Evolutionary conservation across 37 sponge, comb jelly and placozoan genomes (phyloP).

Genomic region (Aplysina aerophoba): DNA sequence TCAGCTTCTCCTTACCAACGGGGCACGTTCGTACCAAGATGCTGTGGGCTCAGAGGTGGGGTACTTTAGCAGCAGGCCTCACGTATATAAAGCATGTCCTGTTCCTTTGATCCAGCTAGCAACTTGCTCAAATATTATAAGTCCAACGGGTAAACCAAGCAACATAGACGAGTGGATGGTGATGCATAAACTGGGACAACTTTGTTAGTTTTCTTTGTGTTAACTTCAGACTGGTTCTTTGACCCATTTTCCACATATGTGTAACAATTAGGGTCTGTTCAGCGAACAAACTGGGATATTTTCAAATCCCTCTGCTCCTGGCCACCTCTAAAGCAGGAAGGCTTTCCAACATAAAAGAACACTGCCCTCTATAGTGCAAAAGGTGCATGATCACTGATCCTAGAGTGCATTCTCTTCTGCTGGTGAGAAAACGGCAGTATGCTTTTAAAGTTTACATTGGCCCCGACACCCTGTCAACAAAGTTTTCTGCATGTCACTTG

Average conservation of each 20-base stretch:
- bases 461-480: background rate
- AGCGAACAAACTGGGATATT: background rate
- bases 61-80: too few relatives aligned
- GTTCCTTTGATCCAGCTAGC: too few relatives aligned
- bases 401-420: too few relatives aligned
- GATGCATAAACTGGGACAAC: slow-evolving; percentile 20
- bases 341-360: slow-evolving; percentile 17
- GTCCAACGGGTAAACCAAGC: background rate
- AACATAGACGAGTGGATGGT: background rate
- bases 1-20: too few relatives aligned
- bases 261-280: slow-evolving; percentile 20
- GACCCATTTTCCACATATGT: slow-evolving; percentile 38
- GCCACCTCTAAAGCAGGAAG: slow-evolving; percentile 5
- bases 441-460: background rate
- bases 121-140: background rate
- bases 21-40: too few relatives aligned
- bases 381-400: background rate
- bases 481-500: background rate
- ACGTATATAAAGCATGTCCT: too few relatives aligned
- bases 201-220: slow-evolving; percentile 2
- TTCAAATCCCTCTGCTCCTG: slow-evolving; percentile 9
- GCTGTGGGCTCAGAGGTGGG: too few relatives aligned
- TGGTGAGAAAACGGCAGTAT: too few relatives aligned
- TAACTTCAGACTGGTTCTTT: slow-evolving; percentile 7
- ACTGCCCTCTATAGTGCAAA: background rate